Percentiles rank a stretch among this genome's conserved stretches.
Conservation (phyloP, 2,888 invertebrate species). For the Villa cingulata region DNA sequence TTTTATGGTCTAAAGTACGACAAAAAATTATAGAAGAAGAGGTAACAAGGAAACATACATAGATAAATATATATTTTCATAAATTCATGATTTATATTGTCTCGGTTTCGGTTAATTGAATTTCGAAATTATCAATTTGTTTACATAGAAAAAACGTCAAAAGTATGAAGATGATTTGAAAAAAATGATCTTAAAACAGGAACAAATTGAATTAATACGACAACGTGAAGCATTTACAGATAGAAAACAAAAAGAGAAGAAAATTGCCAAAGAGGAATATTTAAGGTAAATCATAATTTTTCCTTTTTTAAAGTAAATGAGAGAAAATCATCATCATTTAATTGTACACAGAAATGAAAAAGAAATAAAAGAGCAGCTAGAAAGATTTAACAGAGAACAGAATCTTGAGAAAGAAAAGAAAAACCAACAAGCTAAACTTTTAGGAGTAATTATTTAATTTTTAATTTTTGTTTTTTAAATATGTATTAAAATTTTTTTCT, state of each 20-base stretch:
- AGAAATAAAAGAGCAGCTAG: constrained; percentile 1
- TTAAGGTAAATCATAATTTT: background rate
- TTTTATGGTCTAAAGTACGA: constrained; percentile 1
- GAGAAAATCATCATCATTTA: background rate
- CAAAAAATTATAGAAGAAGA: constrained; percentile 1
- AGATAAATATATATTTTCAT: too few species aligned
- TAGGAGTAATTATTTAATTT: constrained; percentile 1
- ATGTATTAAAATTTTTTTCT: background rate
- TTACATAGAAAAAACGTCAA: background rate
- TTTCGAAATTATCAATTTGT: background rate
- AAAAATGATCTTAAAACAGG: background rate
- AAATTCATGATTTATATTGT: too few species aligned
- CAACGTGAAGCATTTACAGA: background rate
- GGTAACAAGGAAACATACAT: background rate
- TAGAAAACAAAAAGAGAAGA: background rate
- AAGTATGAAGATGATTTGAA: constrained; percentile 4
- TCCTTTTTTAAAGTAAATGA: background rate
- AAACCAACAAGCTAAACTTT: background rate
- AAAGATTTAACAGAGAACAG: background rate
- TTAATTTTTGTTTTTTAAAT: background rate
- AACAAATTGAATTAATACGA: background rate
- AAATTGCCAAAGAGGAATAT: constrained; percentile 1
- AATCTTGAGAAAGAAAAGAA: constrained; percentile 2
- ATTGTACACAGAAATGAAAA: constrained; percentile 1
- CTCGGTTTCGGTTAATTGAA: too few species aligned